Percentiles rank a stretch among this genome's conserved stretches.
phyloP scores from a whole-genome alignment of 1,140 invertebrate species.

The Helicoverpa zea region DNA sequence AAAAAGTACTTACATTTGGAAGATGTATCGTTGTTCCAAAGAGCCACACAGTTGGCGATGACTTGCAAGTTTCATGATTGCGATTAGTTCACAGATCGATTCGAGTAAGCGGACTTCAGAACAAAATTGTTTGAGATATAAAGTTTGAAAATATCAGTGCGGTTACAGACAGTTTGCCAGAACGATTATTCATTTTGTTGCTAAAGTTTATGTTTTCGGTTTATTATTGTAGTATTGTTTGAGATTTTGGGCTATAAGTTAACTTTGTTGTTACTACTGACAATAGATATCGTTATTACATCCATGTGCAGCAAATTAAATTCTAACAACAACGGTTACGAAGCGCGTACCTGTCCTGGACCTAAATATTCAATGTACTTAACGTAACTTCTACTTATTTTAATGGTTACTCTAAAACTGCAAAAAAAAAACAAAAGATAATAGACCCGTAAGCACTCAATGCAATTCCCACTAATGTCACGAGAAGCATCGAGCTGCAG shows the following conservation, averaged over 20 bases:
- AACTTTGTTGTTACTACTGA: no score
- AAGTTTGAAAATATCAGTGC: constrained; percentile 23
- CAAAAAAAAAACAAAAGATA: no score
- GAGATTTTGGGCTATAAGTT: no score
- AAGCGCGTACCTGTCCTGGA: no score
- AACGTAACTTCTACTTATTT: no score
- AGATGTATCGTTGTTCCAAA: constrained; percentile 38
- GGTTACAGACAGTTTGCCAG: constrained; percentile 4
- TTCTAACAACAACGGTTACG: no score
- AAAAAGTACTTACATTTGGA: background rate
- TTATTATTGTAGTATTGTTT: background rate
- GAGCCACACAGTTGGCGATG: constrained; percentile 6
- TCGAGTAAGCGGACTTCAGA: constrained; percentile 20
- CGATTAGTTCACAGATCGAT: constrained; percentile 39
- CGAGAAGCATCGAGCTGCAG: constrained; percentile 37
- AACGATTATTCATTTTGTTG: constrained; percentile 19
- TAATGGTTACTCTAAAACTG: no score
- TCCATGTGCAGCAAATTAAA: no score
- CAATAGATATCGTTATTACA: no score
- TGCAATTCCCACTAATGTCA: constrained; percentile 14
- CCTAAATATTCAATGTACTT: no score
- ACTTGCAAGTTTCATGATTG: constrained; percentile 40
- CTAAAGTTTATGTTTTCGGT: background rate
- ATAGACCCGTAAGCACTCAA: background rate
- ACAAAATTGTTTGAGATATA: constrained; percentile 26